phyloP scores from a whole-genome alignment of 2,888 invertebrate species.

The Ornithoptera alexandrae region DNA sequence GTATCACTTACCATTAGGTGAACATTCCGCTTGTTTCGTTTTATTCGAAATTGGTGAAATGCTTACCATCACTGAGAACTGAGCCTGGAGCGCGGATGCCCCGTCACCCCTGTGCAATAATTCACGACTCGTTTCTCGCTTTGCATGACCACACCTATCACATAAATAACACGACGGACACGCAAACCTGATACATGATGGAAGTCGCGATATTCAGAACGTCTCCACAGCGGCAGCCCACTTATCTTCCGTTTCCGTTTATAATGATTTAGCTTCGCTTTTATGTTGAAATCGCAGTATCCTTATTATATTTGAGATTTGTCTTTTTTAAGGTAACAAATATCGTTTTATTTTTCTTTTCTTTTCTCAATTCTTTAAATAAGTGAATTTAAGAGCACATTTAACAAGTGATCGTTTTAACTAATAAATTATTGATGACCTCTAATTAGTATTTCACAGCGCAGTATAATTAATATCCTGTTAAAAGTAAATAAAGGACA shows the following conservation, averaged over 20 bases:
- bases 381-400: not conserved
- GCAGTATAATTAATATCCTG: too few relatives aligned
- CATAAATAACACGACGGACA: conserved; percentile 20
- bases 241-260: not conserved
- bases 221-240: not conserved
- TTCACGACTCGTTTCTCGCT: conserved; percentile 9
- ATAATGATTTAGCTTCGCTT: not conserved
- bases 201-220: conserved; percentile 1
- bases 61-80: too few relatives aligned
- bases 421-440: too few relatives aligned
- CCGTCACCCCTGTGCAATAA: conserved; percentile 1
- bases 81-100: not conserved
- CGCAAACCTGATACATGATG: conserved; percentile 11
- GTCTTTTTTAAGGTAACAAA: not conserved
- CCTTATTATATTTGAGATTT: not conserved
- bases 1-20: too few relatives aligned
- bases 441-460: too few relatives aligned
- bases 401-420: too few relatives aligned
- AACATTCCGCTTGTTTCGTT: too few relatives aligned
- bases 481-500: too few relatives aligned
- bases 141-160: conserved; percentile 17
- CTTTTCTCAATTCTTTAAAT: too few relatives aligned
- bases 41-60: too few relatives aligned
- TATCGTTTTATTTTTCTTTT: too few relatives aligned
- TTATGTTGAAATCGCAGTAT: not conserved